Evolutionary conservation across 2,888 invertebrate genomes (phyloP).

Genomic region (Apodemia duryi): DNA sequence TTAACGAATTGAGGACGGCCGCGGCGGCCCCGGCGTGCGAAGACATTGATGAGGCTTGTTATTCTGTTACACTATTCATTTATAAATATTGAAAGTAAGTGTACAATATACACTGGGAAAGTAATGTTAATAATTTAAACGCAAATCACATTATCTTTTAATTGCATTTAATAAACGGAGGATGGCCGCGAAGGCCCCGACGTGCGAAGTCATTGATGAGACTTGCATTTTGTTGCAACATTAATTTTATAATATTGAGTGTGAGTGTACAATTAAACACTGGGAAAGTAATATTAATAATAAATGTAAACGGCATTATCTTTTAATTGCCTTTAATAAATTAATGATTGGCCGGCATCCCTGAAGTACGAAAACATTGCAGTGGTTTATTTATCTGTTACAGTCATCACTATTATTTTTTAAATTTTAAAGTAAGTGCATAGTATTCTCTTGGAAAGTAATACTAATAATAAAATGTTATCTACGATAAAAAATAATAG

Average conservation of each 20-base stretch:
- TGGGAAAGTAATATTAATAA: neutral
- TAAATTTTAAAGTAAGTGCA: neutral
- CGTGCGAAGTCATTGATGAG: conserved; percentile 9
- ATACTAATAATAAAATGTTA: neutral
- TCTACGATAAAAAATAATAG: too few species aligned
- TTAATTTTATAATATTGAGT: neutral
- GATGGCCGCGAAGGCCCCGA: neutral
- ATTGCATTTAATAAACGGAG: conserved; percentile 10
- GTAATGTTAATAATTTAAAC: neutral
- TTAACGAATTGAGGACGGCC: conserved; percentile 18
- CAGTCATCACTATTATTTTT: neutral
- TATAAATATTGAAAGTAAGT: neutral
- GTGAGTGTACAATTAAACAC: neutral
- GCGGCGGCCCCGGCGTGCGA: conserved; percentile 14
- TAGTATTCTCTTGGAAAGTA: neutral
- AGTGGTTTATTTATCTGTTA: conserved; percentile 13
- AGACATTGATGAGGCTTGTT: conserved; percentile 16
- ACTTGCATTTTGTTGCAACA: conserved; percentile 4
- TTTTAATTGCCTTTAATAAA: conserved; percentile 9
- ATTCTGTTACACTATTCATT: conserved; percentile 2
- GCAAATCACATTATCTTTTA: too few species aligned
- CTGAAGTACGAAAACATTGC: conserved; percentile 6
- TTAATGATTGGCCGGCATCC: conserved; percentile 6
- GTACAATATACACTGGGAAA: neutral
- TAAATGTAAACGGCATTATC: neutral